Evolutionary conservation across 1,140 invertebrate species (phyloP), one percentile per base, ranked within the genome.

Genomic region (Halesus radiatus): DNA sequence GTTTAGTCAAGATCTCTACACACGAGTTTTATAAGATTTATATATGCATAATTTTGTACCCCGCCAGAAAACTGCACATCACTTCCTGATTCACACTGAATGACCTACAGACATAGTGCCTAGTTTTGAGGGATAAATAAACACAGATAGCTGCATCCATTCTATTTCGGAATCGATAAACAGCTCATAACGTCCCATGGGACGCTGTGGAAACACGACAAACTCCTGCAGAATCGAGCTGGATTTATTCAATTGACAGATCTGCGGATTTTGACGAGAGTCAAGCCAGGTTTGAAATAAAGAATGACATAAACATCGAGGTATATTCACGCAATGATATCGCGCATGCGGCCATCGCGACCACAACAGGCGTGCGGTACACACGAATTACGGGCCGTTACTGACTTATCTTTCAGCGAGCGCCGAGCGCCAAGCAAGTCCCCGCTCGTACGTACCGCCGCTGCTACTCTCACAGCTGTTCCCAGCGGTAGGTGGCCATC

Each of bases 31-130:
- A 7, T 22, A 20, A 23, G 29, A 66, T 22, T 26, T 66, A 66
- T n/a, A 66, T 32, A 16, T 15, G 62, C 62, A 66, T 32, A 66
- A 13, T 66, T 64, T 66, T 66, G 5, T 26, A 29, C 29, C 56
- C 20, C 72, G 18, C 72, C 72, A 60, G 54, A 62, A 64, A 52
- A 20, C 45, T 53, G 18, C 62, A 72, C 50, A 18, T 68, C 64
- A 53, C 76, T 78, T 62, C 16, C 50, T 53, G 45, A 18, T 68
- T n/a, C 64, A 22, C 45, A 73, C 66, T 18, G 15, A 22, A 26
- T 80, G 79, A 80, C 79, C 79, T 62, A 80, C 29, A 80, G 79
- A 80, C 79, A 80, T 62, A 80, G 73, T 80, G 73, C 23, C 77
- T 68, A 20, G 64, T n/a, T n/a, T 53, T 23, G 45, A 73, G 66